Percentiles rank a stretch among this genome's conserved stretches.
Evolutionary conservation across 1,140 invertebrate genomes (phyloP).

Genomic region (Thaumatotibia leucotreta): DNA sequence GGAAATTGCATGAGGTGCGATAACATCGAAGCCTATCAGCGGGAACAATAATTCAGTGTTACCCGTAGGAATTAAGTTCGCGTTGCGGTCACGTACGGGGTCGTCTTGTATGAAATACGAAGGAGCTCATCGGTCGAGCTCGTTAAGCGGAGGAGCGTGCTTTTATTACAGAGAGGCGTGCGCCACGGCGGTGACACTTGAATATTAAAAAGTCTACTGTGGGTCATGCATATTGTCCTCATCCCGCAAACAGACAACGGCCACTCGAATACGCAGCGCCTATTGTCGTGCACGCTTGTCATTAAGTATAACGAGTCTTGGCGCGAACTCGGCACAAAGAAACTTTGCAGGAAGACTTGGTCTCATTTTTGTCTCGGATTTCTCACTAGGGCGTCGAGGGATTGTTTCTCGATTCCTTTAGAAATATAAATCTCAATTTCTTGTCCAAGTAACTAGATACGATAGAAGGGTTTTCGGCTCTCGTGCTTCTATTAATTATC

Average conservation of each 20-base stretch:
- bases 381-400: not conserved
- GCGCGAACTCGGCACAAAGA: not conserved
- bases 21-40: conserved; percentile 19
- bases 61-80: conserved; percentile 66
- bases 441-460: too few species aligned
- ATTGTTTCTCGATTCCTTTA: too few species aligned
- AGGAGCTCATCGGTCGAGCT: conserved; percentile 67
- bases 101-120: conserved; percentile 72
- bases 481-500: too few species aligned
- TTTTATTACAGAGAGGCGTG: conserved; percentile 67
- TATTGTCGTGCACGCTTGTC: conserved; percentile 19
- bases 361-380: not conserved
- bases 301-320: not conserved
- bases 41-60: conserved; percentile 56
- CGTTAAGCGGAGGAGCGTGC: conserved; percentile 72
- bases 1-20: conserved; percentile 9
- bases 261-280: conserved; percentile 24
- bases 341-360: not conserved
- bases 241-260: conserved; percentile 40
- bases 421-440: too few species aligned
- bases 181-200: conserved; percentile 56
- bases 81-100: conserved; percentile 64
- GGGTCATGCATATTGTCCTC: conserved; percentile 64
- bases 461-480: too few species aligned
- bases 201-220: conserved; percentile 65